Evolutionary conservation across 2,113 vertebrate genomes (phyloP).

Genomic region (Nibea coibor): DNA sequence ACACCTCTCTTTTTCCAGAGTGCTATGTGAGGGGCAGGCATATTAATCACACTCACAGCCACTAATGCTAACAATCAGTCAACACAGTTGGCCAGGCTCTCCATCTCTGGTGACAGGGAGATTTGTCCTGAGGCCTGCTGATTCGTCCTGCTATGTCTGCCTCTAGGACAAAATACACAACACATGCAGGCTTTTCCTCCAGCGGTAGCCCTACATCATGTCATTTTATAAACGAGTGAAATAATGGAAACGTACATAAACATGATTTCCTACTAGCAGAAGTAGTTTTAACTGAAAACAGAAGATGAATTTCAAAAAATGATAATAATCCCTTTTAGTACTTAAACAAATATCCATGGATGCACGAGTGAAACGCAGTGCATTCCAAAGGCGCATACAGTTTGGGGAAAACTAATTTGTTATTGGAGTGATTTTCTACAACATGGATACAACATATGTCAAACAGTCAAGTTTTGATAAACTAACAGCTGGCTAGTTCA

Average conservation of each 20-base stretch:
- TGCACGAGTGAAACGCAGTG: not conserved
- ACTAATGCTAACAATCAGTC: slow-evolving; percentile 94
- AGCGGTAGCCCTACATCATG: not conserved
- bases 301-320: not conserved
- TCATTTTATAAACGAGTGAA: slow-evolving; percentile 13
- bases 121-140: slow-evolving; percentile 87
- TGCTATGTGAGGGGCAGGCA: slow-evolving; percentile 86
- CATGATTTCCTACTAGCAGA: not conserved
- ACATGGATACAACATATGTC: slow-evolving; percentile 80
- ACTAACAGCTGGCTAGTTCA: slow-evolving; percentile 85
- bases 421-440: slow-evolving; percentile 68
- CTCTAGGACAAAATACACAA: slow-evolving; percentile 81
- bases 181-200: slow-evolving; percentile 22
- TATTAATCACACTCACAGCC: slow-evolving; percentile 96
- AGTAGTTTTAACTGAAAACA: not conserved
- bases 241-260: slow-evolving; percentile 8
- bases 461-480: slow-evolving; percentile 83
- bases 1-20: slow-evolving; percentile 81
- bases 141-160: slow-evolving; percentile 84
- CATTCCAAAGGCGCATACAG: slow-evolving; percentile 23
- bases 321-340: not conserved
- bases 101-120: slow-evolving; percentile 89
- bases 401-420: slow-evolving; percentile 56
- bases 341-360: slow-evolving; percentile 14
- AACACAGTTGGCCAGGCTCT: slow-evolving; percentile 84